These are phyloP conservation scores for Ceratosolen solmsi DNA, from an alignment of 1,140 invertebrate species.

Conservation along the genomic window DNA sequence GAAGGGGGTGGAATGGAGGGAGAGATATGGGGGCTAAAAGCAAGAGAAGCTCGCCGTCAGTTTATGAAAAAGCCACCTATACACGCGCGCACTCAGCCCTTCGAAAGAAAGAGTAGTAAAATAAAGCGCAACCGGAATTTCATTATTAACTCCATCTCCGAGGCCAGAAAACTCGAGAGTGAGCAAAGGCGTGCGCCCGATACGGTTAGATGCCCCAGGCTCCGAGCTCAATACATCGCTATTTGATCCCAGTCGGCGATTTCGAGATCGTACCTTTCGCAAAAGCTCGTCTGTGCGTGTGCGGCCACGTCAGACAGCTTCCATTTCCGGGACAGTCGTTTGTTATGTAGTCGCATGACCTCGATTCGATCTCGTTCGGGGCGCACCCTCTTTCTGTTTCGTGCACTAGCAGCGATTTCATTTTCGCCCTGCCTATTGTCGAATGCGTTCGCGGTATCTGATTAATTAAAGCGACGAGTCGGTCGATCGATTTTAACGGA, in stretches of 20 bases:
- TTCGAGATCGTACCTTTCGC: not conserved
- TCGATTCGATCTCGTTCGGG: not conserved
- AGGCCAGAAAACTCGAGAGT: constrained; percentile 5
- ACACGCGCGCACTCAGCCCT: not conserved
- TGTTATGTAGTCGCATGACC: not conserved
- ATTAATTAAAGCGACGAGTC: constrained; percentile 36
- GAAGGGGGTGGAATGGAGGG: not conserved
- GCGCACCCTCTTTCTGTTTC: not conserved
- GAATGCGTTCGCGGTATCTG: constrained; percentile 25
- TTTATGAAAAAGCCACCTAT: constrained; percentile 31
- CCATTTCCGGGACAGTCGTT: constrained; percentile 5
- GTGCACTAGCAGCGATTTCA: not conserved
- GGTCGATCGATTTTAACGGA: not conserved
- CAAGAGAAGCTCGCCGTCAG: not conserved
- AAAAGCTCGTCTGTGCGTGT: not conserved
- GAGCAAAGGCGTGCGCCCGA: not conserved
- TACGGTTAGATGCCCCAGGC: not conserved
- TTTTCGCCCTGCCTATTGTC: constrained; percentile 12
- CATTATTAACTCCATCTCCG: constrained; percentile 42
- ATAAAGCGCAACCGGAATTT: constrained; percentile 42
- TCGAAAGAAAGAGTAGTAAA: constrained; percentile 7
- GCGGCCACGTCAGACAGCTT: not conserved
- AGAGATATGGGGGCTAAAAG: not conserved
- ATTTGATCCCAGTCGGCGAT: constrained; percentile 21
- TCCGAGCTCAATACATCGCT: not conserved